phyloP scores from a whole-genome alignment of 2,888 invertebrate species.

The Synergus itoensis region DNA sequence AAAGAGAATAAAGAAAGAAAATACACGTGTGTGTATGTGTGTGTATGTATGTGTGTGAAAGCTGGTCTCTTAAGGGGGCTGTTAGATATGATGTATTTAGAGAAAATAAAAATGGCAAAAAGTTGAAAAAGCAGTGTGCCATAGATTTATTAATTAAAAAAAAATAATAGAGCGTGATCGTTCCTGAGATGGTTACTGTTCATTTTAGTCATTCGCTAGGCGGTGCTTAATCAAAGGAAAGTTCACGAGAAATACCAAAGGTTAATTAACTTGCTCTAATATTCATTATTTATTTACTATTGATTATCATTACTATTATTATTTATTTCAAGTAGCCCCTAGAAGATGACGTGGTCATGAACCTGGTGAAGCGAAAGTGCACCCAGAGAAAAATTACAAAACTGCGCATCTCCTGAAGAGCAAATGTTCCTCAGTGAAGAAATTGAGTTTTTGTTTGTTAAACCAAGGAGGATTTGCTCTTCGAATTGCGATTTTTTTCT shows the following conservation, averaged over 20 bases:
- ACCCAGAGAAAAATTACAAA: constrained; percentile 17
- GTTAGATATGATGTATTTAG: constrained; percentile 55
- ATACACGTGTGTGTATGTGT: constrained; percentile 1
- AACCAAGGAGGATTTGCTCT: constrained; percentile 34
- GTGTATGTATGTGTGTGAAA: constrained; percentile 26
- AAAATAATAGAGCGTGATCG: constrained; percentile 44
- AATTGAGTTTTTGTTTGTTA: neutral
- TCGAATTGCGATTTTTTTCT: constrained; percentile 54
- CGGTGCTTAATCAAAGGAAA: constrained; percentile 62
- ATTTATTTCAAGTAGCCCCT: constrained; percentile 59
- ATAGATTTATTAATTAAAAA: constrained; percentile 34
- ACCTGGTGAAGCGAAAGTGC: constrained; percentile 56
- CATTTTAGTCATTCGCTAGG: constrained; percentile 58
- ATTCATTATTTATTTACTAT: constrained; percentile 70
- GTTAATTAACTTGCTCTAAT: constrained; percentile 65
- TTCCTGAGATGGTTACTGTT: constrained; percentile 56
- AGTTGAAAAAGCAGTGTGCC: constrained; percentile 43
- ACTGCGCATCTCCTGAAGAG: neutral
- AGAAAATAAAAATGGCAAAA: constrained; percentile 50
- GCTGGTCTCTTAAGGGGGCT: constrained; percentile 45
- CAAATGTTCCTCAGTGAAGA: neutral
- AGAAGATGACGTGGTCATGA: constrained; percentile 64
- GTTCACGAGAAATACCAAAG: constrained; percentile 68
- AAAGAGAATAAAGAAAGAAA: constrained; percentile 34
- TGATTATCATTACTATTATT: constrained; percentile 45